Conservation (phyloP, 2,888 invertebrate genomes). For the Aphodius granarius region DNA sequence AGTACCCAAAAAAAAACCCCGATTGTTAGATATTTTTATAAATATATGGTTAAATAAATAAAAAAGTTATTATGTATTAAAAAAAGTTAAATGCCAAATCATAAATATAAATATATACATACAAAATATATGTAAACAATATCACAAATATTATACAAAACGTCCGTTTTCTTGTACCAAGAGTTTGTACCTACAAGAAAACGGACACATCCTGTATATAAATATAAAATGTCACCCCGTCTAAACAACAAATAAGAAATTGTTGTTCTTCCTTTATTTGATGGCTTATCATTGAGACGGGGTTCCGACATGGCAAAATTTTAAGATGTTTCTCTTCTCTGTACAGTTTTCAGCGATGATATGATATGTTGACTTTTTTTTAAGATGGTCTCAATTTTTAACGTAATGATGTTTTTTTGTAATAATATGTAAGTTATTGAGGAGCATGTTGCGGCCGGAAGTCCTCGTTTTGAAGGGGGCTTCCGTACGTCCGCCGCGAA, state of each 20-base stretch:
- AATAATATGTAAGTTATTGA: constrained; percentile 45
- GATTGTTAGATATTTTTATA: constrained; percentile 32
- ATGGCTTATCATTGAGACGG: neutral
- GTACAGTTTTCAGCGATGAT: neutral
- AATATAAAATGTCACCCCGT: neutral
- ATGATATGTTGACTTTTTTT: constrained; percentile 38
- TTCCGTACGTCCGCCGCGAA: constrained; percentile 35
- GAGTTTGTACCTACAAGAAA: neutral
- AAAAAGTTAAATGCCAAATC: neutral
- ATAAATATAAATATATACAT: neutral
- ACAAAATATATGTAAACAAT: neutral
- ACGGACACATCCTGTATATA: neutral
- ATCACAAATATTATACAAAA: neutral
- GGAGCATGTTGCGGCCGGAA: constrained; percentile 19
- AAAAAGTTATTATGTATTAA: neutral
- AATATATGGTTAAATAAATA: neutral
- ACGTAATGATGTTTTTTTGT: constrained; percentile 34
- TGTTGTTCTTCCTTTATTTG: neutral
- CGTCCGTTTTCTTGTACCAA: neutral
- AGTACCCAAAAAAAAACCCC: constrained; percentile 16
- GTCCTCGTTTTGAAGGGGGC: constrained; percentile 49
- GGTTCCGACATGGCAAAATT: neutral
- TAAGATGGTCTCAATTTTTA: constrained; percentile 45
- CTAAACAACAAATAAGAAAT: neutral
- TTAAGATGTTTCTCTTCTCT: neutral